Evolutionary conservation across 2,888 invertebrate species (phyloP).

Genomic region (Polietes domitor): DNA sequence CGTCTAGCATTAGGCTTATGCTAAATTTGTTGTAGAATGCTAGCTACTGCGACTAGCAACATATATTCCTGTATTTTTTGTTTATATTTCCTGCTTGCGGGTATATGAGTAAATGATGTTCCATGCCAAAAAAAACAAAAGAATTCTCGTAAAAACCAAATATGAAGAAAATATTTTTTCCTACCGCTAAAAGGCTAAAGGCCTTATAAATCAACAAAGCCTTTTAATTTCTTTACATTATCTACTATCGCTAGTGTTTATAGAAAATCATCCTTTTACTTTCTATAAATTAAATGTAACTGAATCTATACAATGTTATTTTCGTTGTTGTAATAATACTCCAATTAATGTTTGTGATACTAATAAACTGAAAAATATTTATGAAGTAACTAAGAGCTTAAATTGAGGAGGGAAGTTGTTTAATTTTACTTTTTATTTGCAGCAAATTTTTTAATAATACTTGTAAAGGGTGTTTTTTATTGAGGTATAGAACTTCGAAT

Average conservation of each 20-base stretch:
- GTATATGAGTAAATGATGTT: background rate
- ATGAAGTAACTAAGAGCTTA: background rate
- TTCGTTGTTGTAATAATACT: conserved; percentile 43
- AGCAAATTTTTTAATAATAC: no score
- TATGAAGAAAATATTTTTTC: background rate
- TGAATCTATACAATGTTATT: conserved; percentile 15
- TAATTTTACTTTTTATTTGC: no score
- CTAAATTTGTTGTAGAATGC: background rate
- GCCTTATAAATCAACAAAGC: conserved; percentile 9
- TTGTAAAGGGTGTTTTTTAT: no score
- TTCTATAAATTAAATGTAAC: conserved; percentile 1
- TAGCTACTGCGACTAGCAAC: background rate
- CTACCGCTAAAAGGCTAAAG: background rate
- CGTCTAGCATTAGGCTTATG: conserved; percentile 12
- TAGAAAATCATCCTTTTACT: background rate
- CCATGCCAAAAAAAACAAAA: background rate
- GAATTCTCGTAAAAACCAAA: background rate
- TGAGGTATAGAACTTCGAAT: no score
- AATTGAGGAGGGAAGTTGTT: no score
- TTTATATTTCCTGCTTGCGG: background rate
- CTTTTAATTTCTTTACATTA: background rate
- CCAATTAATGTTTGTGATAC: conserved; percentile 63
- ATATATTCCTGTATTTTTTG: conserved; percentile 1
- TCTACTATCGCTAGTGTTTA: conserved; percentile 9
- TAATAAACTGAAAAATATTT: conserved; percentile 39